Evolutionary conservation across 2,888 invertebrate genomes (phyloP).

Genomic region (Melitaea athalia): DNA sequence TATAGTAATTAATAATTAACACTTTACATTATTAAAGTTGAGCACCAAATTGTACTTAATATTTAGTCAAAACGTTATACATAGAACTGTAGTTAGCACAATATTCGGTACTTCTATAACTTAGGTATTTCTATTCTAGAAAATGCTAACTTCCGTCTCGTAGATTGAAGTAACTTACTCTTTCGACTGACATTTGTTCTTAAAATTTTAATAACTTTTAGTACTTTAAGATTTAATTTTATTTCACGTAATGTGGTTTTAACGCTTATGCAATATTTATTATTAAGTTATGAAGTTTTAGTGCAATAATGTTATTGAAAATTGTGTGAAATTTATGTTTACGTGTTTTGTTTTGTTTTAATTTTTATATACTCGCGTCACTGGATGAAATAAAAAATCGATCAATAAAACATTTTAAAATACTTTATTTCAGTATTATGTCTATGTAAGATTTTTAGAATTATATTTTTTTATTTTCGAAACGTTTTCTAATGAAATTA

Average conservation of each 20-base stretch:
- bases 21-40: conserved; percentile 76
- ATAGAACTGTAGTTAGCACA: conserved; percentile 60
- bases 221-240: conserved; percentile 70
- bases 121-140: conserved; percentile 48
- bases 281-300: conserved; percentile 78
- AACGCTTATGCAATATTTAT: conserved; percentile 81
- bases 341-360: conserved; percentile 74
- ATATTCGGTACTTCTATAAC: conserved; percentile 56
- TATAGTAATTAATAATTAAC: conserved; percentile 70
- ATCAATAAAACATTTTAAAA: conserved; percentile 60
- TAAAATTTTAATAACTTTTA: conserved; percentile 68
- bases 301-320: conserved; percentile 81
- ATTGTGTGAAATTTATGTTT: conserved; percentile 77
- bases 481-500: conserved; percentile 68
- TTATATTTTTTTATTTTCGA: conserved; percentile 63
- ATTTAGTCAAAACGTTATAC: conserved; percentile 77
- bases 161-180: conserved; percentile 63
- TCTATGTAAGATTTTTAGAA: conserved; percentile 73
- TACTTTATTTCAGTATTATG: conserved; percentile 76
- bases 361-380: conserved; percentile 60
- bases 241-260: conserved; percentile 69
- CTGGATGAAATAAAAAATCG: conserved; percentile 57
- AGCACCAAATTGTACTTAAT: conserved; percentile 83
- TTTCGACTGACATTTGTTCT: conserved; percentile 74
- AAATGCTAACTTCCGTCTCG: conserved; percentile 62